Evolutionary conservation across 2,113 vertebrate species (phyloP).

Genomic region (Melozone crissalis): DNA sequence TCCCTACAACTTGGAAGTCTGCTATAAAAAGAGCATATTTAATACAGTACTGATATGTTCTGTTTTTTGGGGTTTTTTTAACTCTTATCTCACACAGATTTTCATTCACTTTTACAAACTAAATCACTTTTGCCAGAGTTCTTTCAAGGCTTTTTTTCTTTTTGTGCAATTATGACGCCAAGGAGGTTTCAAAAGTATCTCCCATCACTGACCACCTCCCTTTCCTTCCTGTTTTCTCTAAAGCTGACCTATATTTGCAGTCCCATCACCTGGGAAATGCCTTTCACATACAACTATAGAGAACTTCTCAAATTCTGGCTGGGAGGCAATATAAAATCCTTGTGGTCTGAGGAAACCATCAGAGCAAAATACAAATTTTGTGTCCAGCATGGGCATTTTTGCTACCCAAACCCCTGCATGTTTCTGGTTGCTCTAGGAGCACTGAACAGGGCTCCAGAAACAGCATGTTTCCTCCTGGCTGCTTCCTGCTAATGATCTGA

Average conservation of each 20-base stretch:
- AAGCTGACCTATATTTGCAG: neutral
- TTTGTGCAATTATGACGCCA: neutral
- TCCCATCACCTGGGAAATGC: neutral
- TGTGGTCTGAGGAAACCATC: neutral
- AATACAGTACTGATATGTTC: neutral
- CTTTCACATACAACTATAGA: neutral
- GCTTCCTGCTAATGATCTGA: slow-evolving; percentile 35
- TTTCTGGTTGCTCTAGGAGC: neutral
- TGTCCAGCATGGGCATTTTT: neutral
- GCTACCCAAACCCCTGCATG: neutral
- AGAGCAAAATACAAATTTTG: neutral
- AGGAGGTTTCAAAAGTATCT: neutral
- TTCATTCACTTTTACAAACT: neutral
- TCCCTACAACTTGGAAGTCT: neutral
- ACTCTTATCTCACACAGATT: neutral
- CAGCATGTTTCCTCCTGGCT: slow-evolving; percentile 19
- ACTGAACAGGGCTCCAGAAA: neutral
- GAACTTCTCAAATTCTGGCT: neutral
- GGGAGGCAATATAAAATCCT: neutral
- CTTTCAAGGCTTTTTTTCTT: neutral
- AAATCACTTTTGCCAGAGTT: neutral
- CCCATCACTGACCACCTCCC: neutral
- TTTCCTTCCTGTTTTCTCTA: neutral
- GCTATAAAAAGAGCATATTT: neutral
- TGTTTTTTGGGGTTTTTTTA: neutral